phyloP scores from a whole-genome alignment of 2,888 invertebrate genomes.

The Notodonta dromedarius region DNA sequence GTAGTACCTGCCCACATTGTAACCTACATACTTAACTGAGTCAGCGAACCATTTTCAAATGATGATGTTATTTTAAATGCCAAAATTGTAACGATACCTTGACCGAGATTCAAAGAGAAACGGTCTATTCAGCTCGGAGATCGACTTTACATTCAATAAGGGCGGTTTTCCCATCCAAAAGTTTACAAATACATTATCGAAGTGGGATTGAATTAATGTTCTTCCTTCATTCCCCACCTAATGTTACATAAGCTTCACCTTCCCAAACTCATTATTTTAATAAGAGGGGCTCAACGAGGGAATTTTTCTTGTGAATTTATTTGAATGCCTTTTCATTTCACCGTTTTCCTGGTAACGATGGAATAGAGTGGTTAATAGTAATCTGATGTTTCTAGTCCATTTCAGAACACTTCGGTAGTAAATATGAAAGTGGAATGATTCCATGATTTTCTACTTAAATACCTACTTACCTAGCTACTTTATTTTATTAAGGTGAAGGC shows the following conservation, averaged over 20 bases:
- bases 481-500: too few species aligned
- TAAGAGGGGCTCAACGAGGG: conserved; percentile 19
- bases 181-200: conserved; percentile 52
- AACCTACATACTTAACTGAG: too few species aligned
- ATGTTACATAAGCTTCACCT: conserved; percentile 37
- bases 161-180: conserved; percentile 36
- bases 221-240: conserved; percentile 40
- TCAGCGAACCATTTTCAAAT: too few species aligned
- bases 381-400: background rate
- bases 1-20: too few species aligned
- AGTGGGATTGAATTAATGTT: conserved; percentile 51
- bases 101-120: background rate
- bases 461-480: too few species aligned
- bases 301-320: conserved; percentile 13
- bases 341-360: conserved; percentile 18
- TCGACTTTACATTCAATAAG: conserved; percentile 18
- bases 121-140: conserved; percentile 10
- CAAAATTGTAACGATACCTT: too few species aligned
- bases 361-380: conserved; percentile 12
- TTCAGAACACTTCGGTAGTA: background rate
- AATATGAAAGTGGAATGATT: background rate
- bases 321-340: conserved; percentile 18
- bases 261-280: conserved; percentile 44
- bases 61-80: too few species aligned
- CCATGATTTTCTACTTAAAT: background rate